Conservation (phyloP, 2,797 vertebrate genomes). For the Falco biarmicus region DNA sequence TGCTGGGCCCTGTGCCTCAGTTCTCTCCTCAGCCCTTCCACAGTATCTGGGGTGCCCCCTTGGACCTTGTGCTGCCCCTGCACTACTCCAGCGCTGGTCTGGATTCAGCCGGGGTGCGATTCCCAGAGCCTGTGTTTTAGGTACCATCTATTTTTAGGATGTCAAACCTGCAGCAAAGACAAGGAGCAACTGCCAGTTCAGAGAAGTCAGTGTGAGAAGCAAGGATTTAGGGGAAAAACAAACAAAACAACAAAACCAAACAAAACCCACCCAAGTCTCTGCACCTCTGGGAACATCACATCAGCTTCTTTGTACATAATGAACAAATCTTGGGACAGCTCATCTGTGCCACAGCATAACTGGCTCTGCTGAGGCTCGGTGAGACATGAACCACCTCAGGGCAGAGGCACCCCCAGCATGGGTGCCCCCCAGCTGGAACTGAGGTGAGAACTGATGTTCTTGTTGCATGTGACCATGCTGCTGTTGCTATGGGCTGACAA, state of each 20-base stretch:
- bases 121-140: background rate
- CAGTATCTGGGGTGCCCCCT: background rate
- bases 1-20: background rate
- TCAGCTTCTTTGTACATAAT: background rate
- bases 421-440: background rate
- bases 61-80: background rate
- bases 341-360: background rate
- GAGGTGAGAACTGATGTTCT: background rate
- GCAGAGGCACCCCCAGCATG: background rate
- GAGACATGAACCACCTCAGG: background rate
- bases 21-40: background rate
- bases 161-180: slow-evolving; percentile 25
- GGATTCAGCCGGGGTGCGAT: background rate
- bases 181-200: background rate
- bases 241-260: background rate
- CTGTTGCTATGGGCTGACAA: background rate
- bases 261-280: background rate
- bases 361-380: background rate
- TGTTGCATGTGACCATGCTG: fast-evolving
- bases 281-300: background rate
- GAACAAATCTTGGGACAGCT: background rate
- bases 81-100: background rate
- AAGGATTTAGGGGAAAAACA: background rate
- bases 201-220: background rate
- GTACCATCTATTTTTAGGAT: slow-evolving; percentile 51